Base-by-base conservation (phyloP, 1,140 invertebrate genomes). In the Wiebesia pumilae region DNA sequence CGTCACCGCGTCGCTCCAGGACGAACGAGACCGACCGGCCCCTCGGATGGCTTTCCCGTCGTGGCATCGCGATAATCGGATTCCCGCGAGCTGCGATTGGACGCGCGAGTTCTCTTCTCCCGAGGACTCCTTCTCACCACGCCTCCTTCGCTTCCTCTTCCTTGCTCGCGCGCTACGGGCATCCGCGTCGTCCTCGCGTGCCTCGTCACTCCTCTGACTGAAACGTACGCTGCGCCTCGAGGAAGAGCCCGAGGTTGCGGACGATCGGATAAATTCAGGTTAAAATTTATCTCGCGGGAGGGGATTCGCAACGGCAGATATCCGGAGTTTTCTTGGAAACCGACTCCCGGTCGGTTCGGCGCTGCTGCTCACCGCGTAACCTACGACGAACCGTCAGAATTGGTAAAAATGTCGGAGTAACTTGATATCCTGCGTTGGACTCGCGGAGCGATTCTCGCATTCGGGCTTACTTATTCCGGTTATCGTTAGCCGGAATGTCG, bases 91-190 rank as follows among this genome's bases (percentile, higher is more conserved):
- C 81, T 73, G 19, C 81, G 71, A 83, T 83, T 83, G 81, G 81
- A 71, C 81, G 67, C 27, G 43, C 35, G 12, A 21, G 33, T 33
- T 40, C 83, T 78, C 83, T 33, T 65, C 62, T 80, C 58, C 54
- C 38, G 38, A 14, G 24, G 1, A 35, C 51, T 62, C 67, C 71
- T 54, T 62, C 51, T 10, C 71, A 77, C 75, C 51, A 33, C 54
- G 62, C 58, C 83, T 54, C 78, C 54, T 65, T 65, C 83, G 51
- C 75, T 65, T 85, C 83, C 54, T 83, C 71, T 71, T 35, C 77
- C 47, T 30, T 7, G 77, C 79, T 33, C n/a, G 6, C 33, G 24
- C 35, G 54, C 51, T 40, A 24, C 24, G 14, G 35, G 33, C 33
- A 38, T 65, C 47, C 77, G 47, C 47, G n/a, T 33, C 75, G 27